Conservation (phyloP, 2,797 vertebrate species). For the Micromesistius poutassou region DNA sequence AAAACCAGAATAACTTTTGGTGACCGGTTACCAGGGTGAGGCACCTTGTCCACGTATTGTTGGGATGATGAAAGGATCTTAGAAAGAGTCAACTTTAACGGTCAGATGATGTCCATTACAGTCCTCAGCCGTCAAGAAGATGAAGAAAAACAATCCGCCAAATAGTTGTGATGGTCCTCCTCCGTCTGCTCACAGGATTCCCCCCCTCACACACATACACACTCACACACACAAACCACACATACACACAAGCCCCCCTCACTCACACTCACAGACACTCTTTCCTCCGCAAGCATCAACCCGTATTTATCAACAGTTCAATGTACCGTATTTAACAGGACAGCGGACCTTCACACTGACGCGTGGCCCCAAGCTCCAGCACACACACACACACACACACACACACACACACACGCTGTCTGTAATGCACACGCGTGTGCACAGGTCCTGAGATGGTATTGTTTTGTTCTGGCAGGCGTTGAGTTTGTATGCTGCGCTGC, state of each 20-base stretch:
- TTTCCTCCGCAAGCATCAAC: not conserved
- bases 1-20: not conserved
- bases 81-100: not conserved
- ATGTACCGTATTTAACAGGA: not conserved
- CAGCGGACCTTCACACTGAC: not conserved
- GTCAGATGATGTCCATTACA: not conserved
- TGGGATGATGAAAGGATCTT: not conserved
- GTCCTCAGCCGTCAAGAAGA: not conserved
- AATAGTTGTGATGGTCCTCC: slow-evolving; percentile 16
- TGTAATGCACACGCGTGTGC: not conserved
- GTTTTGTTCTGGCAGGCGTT: not conserved
- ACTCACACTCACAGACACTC: not conserved
- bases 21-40: not conserved
- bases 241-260: slow-evolving; percentile 10
- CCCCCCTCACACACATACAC: slow-evolving; percentile 12
- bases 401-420: not conserved
- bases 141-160: not conserved
- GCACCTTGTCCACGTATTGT: not conserved
- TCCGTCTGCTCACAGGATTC: not conserved
- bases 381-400: no score
- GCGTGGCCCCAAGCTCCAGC: not conserved
- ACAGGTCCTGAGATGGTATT: not conserved
- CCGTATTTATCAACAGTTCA: not conserved
- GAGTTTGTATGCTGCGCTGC: not conserved
- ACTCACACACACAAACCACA: slow-evolving; percentile 20